Evolutionary conservation across 35 echinoderm and acorn worm genomes (phyloP), one percentile per base, ranked within the genome.

Genomic region (Eucidaris tribuloides): DNA sequence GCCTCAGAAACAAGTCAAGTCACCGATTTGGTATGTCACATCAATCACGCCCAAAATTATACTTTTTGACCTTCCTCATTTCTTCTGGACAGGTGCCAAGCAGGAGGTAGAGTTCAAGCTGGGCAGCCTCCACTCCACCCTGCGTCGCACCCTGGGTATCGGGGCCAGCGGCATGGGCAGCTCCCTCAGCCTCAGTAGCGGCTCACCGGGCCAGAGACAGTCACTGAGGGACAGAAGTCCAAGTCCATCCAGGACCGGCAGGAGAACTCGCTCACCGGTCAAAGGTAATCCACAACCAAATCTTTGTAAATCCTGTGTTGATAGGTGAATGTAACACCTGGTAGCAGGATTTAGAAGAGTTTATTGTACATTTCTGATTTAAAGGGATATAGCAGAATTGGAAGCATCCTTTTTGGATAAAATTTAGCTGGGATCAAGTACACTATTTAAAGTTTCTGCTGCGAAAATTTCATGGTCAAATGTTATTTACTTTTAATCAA

Each of bases 61-160:
- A 52, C n/a, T 11, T 52, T 11, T 52, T 11, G 9, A 52, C n/a
- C 9, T 52, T 57, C 76, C 28, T 77, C 45, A 41, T 50, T 42
- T 25, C 32, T 30, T 46, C 44, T 60, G 20, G 34, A 42, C 59
- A 98, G 95, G 90, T 61, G 82, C 90, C 22, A 98, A 98, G 65
- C 90, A 85, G 45, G 90, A 98, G 46, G 86, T 93, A n/a, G 95
- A 98, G 58, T 98, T 98, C 80, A 98, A 98, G 70, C 81, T 98
- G 4, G 90, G 89, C 27, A 92, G 90, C 28, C 83, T 98, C 5
- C 82, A 98, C 40, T 98, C 95, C 17, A 89, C 95, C 20, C 65
- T 98, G 31, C 72, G 95, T 39, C 55, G 95, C 9, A 98, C 95
- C 20, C 90, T 98, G n/a, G 95, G 95, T 28, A 92, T 98, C 29